phyloP scores from a whole-genome alignment of 2,797 vertebrate species.

The Crocidura indochinensis region DNA sequence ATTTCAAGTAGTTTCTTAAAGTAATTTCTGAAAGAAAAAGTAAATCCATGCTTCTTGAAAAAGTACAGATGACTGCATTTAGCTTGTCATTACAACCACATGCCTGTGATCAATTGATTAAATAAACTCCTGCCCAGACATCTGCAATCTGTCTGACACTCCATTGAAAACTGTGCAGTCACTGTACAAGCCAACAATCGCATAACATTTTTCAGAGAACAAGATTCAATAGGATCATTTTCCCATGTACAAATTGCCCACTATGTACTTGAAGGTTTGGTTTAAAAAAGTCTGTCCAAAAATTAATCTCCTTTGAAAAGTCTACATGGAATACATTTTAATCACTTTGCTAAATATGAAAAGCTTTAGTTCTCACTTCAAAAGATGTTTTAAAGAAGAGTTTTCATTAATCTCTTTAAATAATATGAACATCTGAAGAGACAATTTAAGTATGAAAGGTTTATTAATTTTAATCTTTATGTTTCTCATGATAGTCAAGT shows the following conservation, averaged over 20 bases:
- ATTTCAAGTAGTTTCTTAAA: conserved; percentile 62
- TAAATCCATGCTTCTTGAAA: conserved; percentile 74
- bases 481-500: neutral
- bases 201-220: conserved; percentile 52
- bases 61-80: conserved; percentile 68
- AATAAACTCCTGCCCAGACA: conserved; percentile 86
- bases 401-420: conserved; percentile 60
- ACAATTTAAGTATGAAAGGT: conserved; percentile 20
- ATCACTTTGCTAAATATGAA: conserved; percentile 64
- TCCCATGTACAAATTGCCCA: conserved; percentile 78
- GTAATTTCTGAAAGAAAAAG: conserved; percentile 78
- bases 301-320: conserved; percentile 66
- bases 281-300: conserved; percentile 68
- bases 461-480: conserved; percentile 55
- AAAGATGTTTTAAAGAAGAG: conserved; percentile 38
- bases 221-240: conserved; percentile 79
- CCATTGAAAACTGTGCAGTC: conserved; percentile 63
- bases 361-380: conserved; percentile 49
- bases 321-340: conserved; percentile 53
- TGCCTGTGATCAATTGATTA: conserved; percentile 87
- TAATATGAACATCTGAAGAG: conserved; percentile 35
- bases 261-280: conserved; percentile 76
- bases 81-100: conserved; percentile 75
- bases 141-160: conserved; percentile 86
- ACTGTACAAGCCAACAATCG: conserved; percentile 40